Evolutionary conservation across 2,113 vertebrate species (phyloP).

Genomic region (Eurystomus gularis): DNA sequence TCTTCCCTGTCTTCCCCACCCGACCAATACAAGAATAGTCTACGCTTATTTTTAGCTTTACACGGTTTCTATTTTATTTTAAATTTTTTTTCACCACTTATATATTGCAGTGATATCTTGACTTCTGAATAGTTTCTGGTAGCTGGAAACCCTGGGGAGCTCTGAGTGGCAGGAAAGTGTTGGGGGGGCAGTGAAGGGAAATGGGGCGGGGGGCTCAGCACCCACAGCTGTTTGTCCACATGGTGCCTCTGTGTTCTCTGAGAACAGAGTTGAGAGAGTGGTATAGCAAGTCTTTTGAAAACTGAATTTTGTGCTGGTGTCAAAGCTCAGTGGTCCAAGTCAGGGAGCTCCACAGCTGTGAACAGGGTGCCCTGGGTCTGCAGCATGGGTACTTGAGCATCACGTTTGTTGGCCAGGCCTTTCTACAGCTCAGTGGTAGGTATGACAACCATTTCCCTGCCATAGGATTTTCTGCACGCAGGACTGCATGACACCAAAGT

Average conservation of each 20-base stretch:
- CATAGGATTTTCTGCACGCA: neutral
- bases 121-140: neutral
- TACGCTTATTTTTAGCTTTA: slow-evolving; percentile 20
- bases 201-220: neutral
- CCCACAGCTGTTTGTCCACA: neutral
- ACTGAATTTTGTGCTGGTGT: neutral
- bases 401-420: neutral
- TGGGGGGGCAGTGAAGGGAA: neutral
- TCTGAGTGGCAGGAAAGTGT: neutral
- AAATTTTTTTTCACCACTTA: neutral
- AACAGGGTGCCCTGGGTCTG: neutral
- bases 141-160: neutral
- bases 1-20: neutral
- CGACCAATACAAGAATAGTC: neutral
- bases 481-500: neutral
- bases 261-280: neutral
- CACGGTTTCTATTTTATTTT: neutral
- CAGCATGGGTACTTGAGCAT: rapidly evolving
- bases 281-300: neutral
- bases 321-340: neutral
- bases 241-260: neutral
- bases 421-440: neutral
- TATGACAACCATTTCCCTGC: neutral
- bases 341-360: neutral
- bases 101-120: neutral